phyloP scores from a whole-genome alignment of 2,113 vertebrate genomes.

The Rhabdornis inornatus region DNA sequence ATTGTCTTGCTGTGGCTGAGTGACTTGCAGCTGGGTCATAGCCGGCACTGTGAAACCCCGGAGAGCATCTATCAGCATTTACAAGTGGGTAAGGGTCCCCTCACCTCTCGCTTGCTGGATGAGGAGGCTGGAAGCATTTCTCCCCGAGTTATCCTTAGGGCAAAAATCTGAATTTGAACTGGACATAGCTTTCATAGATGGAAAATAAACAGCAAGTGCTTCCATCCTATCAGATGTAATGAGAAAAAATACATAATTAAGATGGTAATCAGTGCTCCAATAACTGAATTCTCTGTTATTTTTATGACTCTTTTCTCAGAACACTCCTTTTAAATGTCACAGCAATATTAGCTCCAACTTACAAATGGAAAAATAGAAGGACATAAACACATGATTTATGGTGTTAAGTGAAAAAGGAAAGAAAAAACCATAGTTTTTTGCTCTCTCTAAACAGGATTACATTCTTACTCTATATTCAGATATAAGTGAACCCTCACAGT shows the following conservation, averaged over 20 bases:
- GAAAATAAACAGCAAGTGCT: background rate
- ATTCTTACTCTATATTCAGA: background rate
- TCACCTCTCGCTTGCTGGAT: background rate
- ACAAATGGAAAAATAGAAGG: background rate
- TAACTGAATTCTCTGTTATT: background rate
- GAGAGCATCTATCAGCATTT: background rate
- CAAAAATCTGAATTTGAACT: background rate
- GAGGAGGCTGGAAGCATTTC: background rate
- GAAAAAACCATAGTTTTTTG: background rate
- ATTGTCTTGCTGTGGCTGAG: constrained; percentile 25
- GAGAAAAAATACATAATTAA: constrained; percentile 36
- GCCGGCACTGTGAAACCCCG: background rate
- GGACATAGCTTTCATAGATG: background rate
- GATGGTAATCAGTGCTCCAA: background rate
- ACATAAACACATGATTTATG: background rate
- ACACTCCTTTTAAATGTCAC: constrained; percentile 7
- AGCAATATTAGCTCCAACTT: constrained; percentile 6
- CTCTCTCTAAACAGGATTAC: background rate
- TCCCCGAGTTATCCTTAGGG: background rate
- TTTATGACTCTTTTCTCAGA: constrained; percentile 10
- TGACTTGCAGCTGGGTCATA: constrained; percentile 5
- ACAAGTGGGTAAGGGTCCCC: background rate
- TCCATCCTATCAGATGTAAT: background rate
- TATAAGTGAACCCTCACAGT: background rate
- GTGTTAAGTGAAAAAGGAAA: background rate